Evolutionary conservation across 2,888 invertebrate species (phyloP).

Genomic region (Halocaridina rubra): DNA sequence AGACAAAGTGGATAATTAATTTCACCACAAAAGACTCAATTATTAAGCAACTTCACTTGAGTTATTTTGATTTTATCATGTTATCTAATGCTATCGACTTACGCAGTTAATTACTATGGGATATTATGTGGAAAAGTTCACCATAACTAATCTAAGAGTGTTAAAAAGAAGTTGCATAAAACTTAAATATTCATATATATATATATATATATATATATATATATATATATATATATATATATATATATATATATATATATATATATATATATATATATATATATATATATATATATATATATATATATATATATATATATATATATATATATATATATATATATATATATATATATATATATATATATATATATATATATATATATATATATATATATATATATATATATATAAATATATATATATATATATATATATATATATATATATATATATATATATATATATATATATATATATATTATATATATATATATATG

Average conservation of each 20-base stretch:
- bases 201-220: not conserved
- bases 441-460: not conserved
- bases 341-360: not conserved
- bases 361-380: not conserved
- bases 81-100: no score
- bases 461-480: not conserved
- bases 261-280: not conserved
- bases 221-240: constrained; percentile 27
- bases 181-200: not conserved
- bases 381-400: not conserved
- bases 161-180: no score
- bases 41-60: no score
- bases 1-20: no score
- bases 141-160: no score
- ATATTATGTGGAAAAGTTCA: no score
- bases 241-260: constrained; percentile 17
- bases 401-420: not conserved
- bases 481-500: not conserved
- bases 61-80: no score
- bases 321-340: not conserved
- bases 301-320: not conserved
- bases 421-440: not conserved
- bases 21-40: no score
- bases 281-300: not conserved
- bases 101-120: no score